phyloP scores from a whole-genome alignment of 2,888 invertebrate species.

The Girardia tigrina region DNA sequence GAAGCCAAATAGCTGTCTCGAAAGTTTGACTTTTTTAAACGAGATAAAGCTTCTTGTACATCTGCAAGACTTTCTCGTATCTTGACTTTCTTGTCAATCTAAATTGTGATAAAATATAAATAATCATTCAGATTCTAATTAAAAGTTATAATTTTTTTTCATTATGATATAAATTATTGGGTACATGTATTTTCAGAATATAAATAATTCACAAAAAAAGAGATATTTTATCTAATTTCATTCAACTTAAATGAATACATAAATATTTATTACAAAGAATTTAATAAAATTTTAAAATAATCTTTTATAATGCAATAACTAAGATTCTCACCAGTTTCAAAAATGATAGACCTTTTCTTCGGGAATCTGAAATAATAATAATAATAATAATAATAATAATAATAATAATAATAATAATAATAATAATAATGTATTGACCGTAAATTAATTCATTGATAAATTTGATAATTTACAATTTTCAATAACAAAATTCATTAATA shows the following conservation, averaged over 20 bases:
- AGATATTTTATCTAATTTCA: too few species aligned
- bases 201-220: too few species aligned
- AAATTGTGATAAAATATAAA: too few species aligned
- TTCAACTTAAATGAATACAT: too few species aligned
- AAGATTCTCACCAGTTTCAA: neutral
- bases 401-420: neutral
- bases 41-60: constrained; percentile 53
- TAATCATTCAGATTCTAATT: too few species aligned
- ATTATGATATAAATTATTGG: too few species aligned
- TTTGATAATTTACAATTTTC: neutral
- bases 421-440: neutral
- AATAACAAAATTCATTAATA: neutral
- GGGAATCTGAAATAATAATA: neutral
- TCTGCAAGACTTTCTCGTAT: constrained; percentile 50
- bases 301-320: too few species aligned
- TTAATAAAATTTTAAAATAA: too few species aligned
- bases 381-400: neutral
- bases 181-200: too few species aligned
- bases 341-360: neutral
- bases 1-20: constrained; percentile 53
- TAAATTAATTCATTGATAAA: neutral
- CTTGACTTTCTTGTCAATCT: constrained; percentile 53
- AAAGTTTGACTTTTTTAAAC: constrained; percentile 53
- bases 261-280: too few species aligned
- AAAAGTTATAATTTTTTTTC: too few species aligned